Base-by-base conservation (phyloP, 2,888 invertebrate genomes). In the Chymomyza amoena region DNA sequence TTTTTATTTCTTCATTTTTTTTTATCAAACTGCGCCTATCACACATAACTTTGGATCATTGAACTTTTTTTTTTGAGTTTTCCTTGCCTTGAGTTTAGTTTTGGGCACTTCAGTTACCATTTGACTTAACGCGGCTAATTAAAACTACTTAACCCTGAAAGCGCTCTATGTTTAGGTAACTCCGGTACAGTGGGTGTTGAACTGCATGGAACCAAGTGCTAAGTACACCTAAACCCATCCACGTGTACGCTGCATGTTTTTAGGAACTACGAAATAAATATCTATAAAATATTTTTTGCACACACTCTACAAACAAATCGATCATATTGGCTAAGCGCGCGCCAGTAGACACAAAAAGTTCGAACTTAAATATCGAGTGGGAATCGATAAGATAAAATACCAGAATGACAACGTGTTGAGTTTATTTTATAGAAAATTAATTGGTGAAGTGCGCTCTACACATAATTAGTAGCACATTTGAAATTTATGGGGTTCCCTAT, bases 301-400 rank as follows among this genome's bases (percentile, higher is more conserved):
- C 6, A 36, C 60, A 73, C 71, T 56, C 65, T 18, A 39, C 18
- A 57, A 59, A 54, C 68, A 68, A 76, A 84, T 82, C 80, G 80
- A 87, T 79, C 74, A 75, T 66, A 61, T 54, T 52, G 60, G n/a
- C 32, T 68, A 73, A 75, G 69, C 57, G 57, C 57, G 68, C 70
- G 62, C 69, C 68, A 72, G 73, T 66, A 75, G 54, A 16, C 54
- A 54, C 54, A 54, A 10, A 54, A 7, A 54, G 3, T 54, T 57
- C 28, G 10, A 20, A 57, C 57, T 57, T 57, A 57, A 57, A 15
- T 45, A 57, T 18, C 15, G 57, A 25, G 25, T 57, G 20, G 57
- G n/a, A 7, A 28, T 13, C 52, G 82, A 83, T 83, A 79, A 83
- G 88, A 83, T 83, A 82, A 83, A 85, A 83, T 80, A 71, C 75